Percentiles rank a stretch among this genome's conserved stretches.
Conservation (phyloP, 1,140 invertebrate genomes). For the Oscheius sp. region DNA sequence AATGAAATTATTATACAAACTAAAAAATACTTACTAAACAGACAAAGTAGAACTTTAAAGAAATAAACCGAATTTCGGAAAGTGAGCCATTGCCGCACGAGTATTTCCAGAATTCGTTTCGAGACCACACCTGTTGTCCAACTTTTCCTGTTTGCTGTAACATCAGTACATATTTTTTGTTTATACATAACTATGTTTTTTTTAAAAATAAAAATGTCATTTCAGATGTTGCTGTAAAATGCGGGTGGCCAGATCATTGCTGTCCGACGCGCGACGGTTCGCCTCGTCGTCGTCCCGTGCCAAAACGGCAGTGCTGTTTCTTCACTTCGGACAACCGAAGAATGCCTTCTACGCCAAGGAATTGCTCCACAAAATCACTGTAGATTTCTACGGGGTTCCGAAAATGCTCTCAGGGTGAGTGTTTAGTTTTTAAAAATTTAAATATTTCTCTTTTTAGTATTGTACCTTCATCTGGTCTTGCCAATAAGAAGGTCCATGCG, state of each 20-base stretch:
- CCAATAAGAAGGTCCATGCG: slow-evolving; percentile 9
- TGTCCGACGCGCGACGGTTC: background rate
- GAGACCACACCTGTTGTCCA: too few relatives aligned
- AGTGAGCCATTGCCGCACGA: too few relatives aligned
- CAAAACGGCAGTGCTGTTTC: slow-evolving; percentile 43
- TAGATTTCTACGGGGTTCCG: slow-evolving; percentile 24
- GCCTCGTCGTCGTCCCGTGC: slow-evolving; percentile 2
- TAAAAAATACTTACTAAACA: too few relatives aligned
- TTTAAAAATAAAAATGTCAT: too few relatives aligned
- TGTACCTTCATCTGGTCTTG: slow-evolving; percentile 19
- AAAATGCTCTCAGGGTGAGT: slow-evolving; percentile 18
- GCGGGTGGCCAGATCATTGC: background rate
- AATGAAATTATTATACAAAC: too few relatives aligned
- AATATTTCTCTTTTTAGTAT: slow-evolving; percentile 14
- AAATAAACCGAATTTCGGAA: too few relatives aligned
- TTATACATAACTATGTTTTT: too few relatives aligned
- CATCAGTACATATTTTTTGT: too few relatives aligned
- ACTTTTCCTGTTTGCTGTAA: too few relatives aligned
- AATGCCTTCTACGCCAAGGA: slow-evolving; percentile 45
- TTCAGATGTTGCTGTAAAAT: background rate
- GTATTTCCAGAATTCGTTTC: too few relatives aligned
- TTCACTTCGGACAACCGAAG: slow-evolving; percentile 45
- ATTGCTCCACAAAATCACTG: slow-evolving; percentile 18
- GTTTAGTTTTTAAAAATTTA: slow-evolving; percentile 20
- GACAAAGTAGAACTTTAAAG: too few relatives aligned